A percentile compares a stretch with the other conserved stretches of the same genome.
Conservation (phyloP, 2,113 vertebrate genomes). For the Donacobius atricapilla region DNA sequence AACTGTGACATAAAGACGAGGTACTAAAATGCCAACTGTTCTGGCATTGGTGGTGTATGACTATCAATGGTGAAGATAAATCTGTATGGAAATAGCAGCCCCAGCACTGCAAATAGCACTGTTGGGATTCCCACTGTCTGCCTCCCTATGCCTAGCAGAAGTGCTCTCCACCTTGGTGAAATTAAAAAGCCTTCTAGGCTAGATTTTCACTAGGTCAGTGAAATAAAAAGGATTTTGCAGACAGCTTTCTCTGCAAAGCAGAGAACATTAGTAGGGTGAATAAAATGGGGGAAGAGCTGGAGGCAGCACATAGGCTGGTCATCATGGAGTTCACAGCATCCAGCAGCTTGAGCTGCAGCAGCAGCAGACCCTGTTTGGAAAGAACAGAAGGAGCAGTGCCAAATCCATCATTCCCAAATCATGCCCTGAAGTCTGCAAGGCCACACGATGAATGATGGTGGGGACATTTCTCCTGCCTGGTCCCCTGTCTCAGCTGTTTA, state of each 20-base stretch:
- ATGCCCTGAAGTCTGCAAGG: background rate
- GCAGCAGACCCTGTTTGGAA: background rate
- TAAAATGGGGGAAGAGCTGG: background rate
- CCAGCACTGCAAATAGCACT: background rate
- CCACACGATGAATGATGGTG: accelerated
- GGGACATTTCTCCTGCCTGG: background rate
- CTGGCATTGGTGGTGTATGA: background rate
- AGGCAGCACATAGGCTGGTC: background rate
- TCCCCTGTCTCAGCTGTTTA: background rate
- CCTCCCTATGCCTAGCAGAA: background rate
- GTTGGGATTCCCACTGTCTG: background rate
- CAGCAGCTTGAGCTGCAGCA: background rate
- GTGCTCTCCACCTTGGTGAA: background rate
- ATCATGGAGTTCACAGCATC: accelerated
- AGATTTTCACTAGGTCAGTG: background rate
- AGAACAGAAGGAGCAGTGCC: background rate
- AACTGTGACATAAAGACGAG: background rate
- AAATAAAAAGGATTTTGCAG: background rate
- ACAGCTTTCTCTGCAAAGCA: background rate
- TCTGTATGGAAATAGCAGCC: background rate
- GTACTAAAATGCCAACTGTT: background rate
- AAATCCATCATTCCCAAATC: background rate
- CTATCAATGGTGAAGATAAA: background rate
- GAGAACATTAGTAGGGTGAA: background rate
- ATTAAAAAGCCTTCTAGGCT: background rate